These are phyloP conservation scores for Oegoconia quadripuncta DNA, from an alignment of 2,888 invertebrate genomes.

Conservation along the genomic window DNA sequence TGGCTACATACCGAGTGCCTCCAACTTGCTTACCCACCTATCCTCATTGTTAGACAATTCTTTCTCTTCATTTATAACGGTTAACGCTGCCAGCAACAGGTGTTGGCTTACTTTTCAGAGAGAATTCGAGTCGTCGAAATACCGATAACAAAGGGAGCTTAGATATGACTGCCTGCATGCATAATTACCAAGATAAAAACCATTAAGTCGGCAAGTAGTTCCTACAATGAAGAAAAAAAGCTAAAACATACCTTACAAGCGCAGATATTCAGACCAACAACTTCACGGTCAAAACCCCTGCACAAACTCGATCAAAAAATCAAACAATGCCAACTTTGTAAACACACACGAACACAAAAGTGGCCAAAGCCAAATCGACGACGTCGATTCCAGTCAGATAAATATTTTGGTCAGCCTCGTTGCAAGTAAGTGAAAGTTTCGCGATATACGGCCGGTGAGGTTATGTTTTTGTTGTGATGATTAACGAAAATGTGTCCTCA, in stretches of 20 bases:
- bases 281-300: slow-evolving; percentile 52
- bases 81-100: too few species aligned
- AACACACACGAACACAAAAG: slow-evolving; percentile 45
- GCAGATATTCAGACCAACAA: slow-evolving; percentile 48
- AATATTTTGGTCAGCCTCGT: slow-evolving; percentile 1
- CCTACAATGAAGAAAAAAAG: too few species aligned
- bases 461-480: slow-evolving; percentile 62
- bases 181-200: too few species aligned
- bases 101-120: too few species aligned
- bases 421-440: slow-evolving; percentile 45
- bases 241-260: slow-evolving; percentile 46
- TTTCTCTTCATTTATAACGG: too few species aligned
- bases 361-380: background rate
- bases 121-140: too few species aligned
- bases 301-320: slow-evolving; percentile 48
- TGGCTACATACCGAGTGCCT: too few species aligned
- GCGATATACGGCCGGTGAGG: slow-evolving; percentile 44
- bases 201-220: too few species aligned
- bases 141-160: too few species aligned
- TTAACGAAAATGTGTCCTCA: slow-evolving; percentile 36
- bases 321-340: slow-evolving; percentile 56
- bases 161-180: too few species aligned
- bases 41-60: too few species aligned
- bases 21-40: too few species aligned
- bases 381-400: background rate